These are phyloP conservation scores for Drosophila nigromelanica DNA, from an alignment of 1,140 invertebrate genomes.

Conservation along the genomic window DNA sequence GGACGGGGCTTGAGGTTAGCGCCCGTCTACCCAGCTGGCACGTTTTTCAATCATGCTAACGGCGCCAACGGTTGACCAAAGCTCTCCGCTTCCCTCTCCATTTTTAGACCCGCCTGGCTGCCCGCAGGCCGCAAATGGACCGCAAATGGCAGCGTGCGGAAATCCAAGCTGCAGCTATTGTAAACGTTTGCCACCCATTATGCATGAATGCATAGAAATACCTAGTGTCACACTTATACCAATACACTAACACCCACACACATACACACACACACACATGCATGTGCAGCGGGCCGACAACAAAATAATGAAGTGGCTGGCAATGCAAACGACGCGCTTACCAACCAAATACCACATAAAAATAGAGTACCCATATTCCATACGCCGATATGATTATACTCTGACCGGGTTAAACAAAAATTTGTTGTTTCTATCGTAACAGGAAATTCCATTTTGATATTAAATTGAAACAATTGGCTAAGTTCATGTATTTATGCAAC, in stretches of 20 bases:
- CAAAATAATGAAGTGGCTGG: constrained; percentile 74
- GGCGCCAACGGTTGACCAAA: constrained; percentile 52
- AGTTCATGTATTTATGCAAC: neutral
- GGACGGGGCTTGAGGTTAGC: constrained; percentile 31
- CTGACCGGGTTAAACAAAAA: constrained; percentile 5
- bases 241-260: neutral
- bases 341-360: constrained; percentile 34
- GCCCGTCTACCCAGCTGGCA: constrained; percentile 33
- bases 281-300: constrained; percentile 41
- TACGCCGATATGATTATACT: constrained; percentile 25
- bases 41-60: constrained; percentile 81
- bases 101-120: neutral
- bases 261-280: neutral
- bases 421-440: no score
- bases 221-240: constrained; percentile 31
- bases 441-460: neutral
- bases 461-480: neutral
- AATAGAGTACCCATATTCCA: constrained; percentile 20
- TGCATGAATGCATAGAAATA: constrained; percentile 79
- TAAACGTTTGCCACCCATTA: constrained; percentile 78
- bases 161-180: constrained; percentile 75
- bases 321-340: constrained; percentile 55
- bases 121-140: constrained; percentile 67
- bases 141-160: constrained; percentile 77
- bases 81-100: neutral